Percentiles rank a stretch among this genome's conserved stretches.
Conservation (phyloP, 2,888 invertebrate species). For the Drosophila ochracea region DNA sequence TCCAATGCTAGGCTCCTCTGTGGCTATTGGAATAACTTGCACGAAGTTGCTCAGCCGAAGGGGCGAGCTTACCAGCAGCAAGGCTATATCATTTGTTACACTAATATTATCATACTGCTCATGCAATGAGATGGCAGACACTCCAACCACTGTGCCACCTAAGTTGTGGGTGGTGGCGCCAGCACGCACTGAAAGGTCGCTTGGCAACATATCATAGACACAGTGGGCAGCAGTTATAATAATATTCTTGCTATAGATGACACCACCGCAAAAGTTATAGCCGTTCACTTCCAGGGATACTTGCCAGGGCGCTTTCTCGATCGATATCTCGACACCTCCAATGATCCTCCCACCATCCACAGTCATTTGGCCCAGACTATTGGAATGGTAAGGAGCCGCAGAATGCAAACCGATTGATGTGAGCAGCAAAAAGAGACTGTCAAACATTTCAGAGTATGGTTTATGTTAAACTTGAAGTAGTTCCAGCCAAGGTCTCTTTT, state of each 20-base stretch:
- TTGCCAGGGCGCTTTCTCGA: background rate
- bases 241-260: background rate
- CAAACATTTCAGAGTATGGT: background rate
- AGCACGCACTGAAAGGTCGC: background rate
- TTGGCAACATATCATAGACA: accelerated
- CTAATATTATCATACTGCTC: background rate
- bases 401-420: background rate
- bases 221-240: background rate
- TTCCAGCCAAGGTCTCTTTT: background rate
- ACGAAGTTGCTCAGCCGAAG: background rate
- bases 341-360: background rate
- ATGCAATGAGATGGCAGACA: background rate
- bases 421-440: background rate
- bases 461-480: background rate
- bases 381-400: background rate
- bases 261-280: background rate
- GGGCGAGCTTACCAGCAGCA: background rate
- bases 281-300: background rate
- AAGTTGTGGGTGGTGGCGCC: background rate
- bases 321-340: background rate
- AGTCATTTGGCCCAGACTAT: background rate
- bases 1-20: background rate
- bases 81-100: background rate
- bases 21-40: background rate
- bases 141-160: background rate